Conservation (phyloP, 2,113 vertebrate genomes). For the Promerops cafer region DNA sequence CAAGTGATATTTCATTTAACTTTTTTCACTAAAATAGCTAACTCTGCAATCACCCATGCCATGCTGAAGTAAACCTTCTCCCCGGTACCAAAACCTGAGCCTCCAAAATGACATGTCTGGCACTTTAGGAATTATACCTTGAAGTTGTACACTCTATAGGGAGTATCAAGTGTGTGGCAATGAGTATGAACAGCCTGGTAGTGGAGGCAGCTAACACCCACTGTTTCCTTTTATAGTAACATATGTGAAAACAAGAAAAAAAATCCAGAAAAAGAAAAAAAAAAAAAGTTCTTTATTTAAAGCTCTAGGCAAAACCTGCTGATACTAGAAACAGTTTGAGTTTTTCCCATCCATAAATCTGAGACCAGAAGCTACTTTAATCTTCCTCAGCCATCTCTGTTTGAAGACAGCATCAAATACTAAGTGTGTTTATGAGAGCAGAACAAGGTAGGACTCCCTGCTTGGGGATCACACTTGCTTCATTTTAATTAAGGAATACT, state of each 20-base stretch:
- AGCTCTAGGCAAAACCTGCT: neutral
- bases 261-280: neutral
- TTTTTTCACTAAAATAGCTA: conserved; percentile 52
- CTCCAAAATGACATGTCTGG: neutral
- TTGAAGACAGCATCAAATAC: neutral
- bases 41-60: neutral
- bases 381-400: neutral
- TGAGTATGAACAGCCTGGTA: neutral
- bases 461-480: neutral
- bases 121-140: neutral
- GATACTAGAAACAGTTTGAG: neutral
- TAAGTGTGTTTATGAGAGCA: neutral
- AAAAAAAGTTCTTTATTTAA: neutral
- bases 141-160: neutral
- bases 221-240: neutral
- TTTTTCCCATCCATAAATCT: neutral
- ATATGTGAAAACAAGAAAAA: neutral
- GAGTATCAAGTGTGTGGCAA: neutral
- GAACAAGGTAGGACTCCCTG: neutral
- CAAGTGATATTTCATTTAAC: conserved; percentile 52
- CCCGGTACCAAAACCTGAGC: neutral
- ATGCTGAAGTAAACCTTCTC: conserved; percentile 28
- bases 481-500: conserved; percentile 45
- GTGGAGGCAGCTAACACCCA: neutral
- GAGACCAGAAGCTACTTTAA: neutral